phyloP scores from a whole-genome alignment of 2,113 vertebrate genomes.

The Nanger granti region DNA sequence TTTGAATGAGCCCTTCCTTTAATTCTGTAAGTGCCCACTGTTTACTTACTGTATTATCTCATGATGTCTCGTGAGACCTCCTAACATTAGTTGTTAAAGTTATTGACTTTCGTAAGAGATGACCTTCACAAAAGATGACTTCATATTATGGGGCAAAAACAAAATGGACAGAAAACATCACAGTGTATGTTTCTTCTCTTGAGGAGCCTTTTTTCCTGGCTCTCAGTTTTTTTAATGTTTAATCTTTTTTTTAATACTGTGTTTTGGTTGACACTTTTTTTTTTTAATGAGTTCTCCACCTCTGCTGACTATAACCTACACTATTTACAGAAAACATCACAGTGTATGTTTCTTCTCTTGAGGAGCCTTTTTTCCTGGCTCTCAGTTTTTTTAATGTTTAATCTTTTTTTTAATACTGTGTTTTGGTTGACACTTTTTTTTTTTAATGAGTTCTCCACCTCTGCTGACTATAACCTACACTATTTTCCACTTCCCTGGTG shows the following conservation, averaged over 20 bases:
- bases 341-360: neutral
- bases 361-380: neutral
- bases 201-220: neutral
- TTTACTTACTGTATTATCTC: neutral
- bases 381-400: neutral
- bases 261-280: neutral
- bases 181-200: neutral
- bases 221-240: neutral
- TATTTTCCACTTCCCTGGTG: neutral
- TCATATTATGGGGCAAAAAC: neutral
- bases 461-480: neutral
- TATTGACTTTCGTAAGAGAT: slow-evolving; percentile 1
- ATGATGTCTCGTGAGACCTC: neutral
- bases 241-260: neutral
- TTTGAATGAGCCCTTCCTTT: neutral
- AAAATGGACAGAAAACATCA: neutral
- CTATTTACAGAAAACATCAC: neutral
- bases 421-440: neutral
- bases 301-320: no score
- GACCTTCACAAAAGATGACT: neutral
- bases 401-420: neutral
- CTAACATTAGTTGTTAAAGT: neutral
- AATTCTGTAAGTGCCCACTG: neutral
- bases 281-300: no score
- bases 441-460: neutral